phyloP scores from a whole-genome alignment of 2,113 vertebrate species.

The Platysteira castanea region DNA sequence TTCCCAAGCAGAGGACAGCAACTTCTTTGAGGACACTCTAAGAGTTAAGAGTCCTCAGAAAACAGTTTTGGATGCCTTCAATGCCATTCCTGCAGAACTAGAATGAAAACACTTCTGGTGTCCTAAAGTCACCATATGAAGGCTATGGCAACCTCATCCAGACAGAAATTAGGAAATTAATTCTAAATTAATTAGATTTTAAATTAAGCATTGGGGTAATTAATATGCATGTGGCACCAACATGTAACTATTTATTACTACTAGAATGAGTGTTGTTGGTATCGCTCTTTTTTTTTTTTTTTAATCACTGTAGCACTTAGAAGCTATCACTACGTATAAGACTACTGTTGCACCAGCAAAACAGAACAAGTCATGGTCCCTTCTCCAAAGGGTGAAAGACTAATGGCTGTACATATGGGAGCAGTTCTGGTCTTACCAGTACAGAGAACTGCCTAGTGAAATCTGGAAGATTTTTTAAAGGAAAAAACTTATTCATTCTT shows the following conservation, averaged over 20 bases:
- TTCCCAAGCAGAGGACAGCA: background rate
- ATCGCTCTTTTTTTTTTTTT: background rate
- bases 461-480: background rate
- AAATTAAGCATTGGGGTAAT: constrained; percentile 42
- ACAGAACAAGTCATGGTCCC: background rate
- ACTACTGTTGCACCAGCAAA: background rate
- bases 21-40: background rate
- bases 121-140: background rate
- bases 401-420: background rate
- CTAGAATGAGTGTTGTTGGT: background rate
- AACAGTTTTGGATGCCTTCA: background rate
- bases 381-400: background rate
- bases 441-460: background rate
- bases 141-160: background rate
- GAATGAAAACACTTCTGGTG: background rate
- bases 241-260: constrained; percentile 21
- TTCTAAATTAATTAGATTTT: constrained; percentile 55
- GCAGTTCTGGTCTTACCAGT: background rate
- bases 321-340: background rate
- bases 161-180: constrained; percentile 18
- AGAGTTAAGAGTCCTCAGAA: background rate
- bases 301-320: background rate
- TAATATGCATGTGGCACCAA: constrained; percentile 10
- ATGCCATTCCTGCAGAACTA: background rate
- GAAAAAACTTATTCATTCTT: background rate